Evolutionary conservation across 2,888 invertebrate genomes (phyloP).

Genomic region (Amphipoea oculea): DNA sequence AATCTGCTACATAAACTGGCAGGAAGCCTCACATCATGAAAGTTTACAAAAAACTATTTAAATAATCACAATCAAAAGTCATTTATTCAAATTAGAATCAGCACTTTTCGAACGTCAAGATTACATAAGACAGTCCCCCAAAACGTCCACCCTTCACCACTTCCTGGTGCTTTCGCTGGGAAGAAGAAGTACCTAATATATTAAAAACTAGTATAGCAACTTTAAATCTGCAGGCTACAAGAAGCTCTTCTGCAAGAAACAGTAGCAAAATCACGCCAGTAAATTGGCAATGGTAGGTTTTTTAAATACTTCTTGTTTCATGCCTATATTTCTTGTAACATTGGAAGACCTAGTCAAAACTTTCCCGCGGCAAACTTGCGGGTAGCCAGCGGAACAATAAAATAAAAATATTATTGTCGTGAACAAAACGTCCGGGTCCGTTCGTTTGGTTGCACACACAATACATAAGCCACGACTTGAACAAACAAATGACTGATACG

Average conservation of each 20-base stretch:
- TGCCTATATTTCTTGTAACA: background rate
- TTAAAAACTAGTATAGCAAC: background rate
- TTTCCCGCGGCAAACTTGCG: conserved; percentile 11
- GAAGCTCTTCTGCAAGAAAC: background rate
- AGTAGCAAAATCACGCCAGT: background rate
- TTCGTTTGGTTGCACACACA: conserved; percentile 16
- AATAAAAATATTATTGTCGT: conserved; percentile 9
- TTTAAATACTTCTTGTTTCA: background rate
- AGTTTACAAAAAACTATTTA: background rate
- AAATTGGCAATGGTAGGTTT: background rate
- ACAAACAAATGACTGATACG: conserved; percentile 32
- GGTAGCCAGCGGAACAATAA: conserved; percentile 4
- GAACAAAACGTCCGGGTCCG: background rate
- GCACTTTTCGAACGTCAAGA: too few species aligned
- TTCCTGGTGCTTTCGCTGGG: too few species aligned
- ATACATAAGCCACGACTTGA: conserved; percentile 20
- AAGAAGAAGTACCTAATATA: too few species aligned
- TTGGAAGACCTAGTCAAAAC: conserved; percentile 13
- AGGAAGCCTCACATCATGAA: background rate
- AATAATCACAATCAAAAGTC: too few species aligned
- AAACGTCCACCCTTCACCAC: too few species aligned
- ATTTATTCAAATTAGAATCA: too few species aligned
- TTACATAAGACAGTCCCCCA: too few species aligned
- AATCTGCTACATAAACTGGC: background rate
- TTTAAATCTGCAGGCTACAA: background rate